phyloP scores from a whole-genome alignment of 2,888 invertebrate genomes.

The Ochlodes sylvanus region DNA sequence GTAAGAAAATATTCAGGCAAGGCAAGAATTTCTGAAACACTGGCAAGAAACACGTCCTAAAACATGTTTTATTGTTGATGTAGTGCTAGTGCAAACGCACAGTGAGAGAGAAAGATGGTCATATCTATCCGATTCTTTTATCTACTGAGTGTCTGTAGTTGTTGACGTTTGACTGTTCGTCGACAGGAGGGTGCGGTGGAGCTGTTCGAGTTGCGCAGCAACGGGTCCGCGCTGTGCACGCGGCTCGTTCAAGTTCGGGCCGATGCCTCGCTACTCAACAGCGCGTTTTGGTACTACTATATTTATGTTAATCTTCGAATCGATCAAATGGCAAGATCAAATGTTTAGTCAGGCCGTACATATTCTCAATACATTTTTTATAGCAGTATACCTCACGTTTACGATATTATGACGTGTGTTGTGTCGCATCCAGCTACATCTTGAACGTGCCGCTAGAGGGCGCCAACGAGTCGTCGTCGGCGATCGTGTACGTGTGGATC shows the following conservation, averaged over 20 bases:
- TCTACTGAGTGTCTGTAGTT: constrained; percentile 32
- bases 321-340: no score
- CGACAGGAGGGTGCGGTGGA: constrained; percentile 88
- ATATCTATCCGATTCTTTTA: neutral
- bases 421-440: constrained; percentile 89
- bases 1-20: no score
- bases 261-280: constrained; percentile 94
- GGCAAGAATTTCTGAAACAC: no score
- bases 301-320: no score
- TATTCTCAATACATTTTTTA: no score
- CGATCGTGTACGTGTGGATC: constrained; percentile 98
- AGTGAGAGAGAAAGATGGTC: no score
- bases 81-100: no score
- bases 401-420: no score
- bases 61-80: no score
- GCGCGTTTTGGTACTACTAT: constrained; percentile 96
- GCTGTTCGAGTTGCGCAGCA: constrained; percentile 97
- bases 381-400: no score
- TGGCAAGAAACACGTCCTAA: no score
- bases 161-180: neutral
- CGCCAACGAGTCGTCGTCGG: constrained; percentile 89
- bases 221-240: constrained; percentile 97
- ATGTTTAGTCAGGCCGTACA: no score
- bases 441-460: constrained; percentile 96
- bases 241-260: constrained; percentile 95